Conservation (phyloP, 2,888 invertebrate species). For the Andrena bicolor region DNA sequence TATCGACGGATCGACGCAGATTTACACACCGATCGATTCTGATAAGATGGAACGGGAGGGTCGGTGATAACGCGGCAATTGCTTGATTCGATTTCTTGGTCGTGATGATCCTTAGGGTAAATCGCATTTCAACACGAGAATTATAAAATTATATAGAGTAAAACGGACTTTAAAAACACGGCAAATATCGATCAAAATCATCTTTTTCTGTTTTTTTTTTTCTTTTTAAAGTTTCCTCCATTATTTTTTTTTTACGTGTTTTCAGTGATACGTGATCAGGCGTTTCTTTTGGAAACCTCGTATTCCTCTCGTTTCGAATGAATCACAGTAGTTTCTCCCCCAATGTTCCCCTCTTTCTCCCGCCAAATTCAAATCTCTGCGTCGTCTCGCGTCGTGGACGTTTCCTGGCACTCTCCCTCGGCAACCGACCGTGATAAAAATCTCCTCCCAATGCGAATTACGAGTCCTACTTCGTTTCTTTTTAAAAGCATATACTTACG, state of each 20-base stretch:
- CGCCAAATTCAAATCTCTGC: conserved; percentile 47
- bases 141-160: conserved; percentile 55
- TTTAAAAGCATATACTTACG: conserved; percentile 63
- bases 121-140: conserved; percentile 39
- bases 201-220: conserved; percentile 12
- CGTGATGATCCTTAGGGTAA: conserved; percentile 45
- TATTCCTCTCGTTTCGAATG: background rate
- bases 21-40: conserved; percentile 34
- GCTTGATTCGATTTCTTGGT: conserved; percentile 49
- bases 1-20: conserved; percentile 56
- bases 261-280: conserved; percentile 26
- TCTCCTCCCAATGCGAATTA: conserved; percentile 59
- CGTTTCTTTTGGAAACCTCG: background rate
- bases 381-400: conserved; percentile 63
- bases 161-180: conserved; percentile 39
- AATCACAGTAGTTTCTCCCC: conserved; percentile 47
- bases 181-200: conserved; percentile 47
- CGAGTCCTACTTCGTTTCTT: conserved; percentile 59
- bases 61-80: conserved; percentile 23
- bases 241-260: conserved; percentile 11
- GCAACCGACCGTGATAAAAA: conserved; percentile 59
- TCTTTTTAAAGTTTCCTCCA: background rate
- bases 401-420: conserved; percentile 54
- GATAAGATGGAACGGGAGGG: conserved; percentile 41
- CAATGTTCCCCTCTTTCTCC: conserved; percentile 28